Conservation (phyloP, 1,140 invertebrate genomes). For the Pseudomyrmex dendroicus region DNA sequence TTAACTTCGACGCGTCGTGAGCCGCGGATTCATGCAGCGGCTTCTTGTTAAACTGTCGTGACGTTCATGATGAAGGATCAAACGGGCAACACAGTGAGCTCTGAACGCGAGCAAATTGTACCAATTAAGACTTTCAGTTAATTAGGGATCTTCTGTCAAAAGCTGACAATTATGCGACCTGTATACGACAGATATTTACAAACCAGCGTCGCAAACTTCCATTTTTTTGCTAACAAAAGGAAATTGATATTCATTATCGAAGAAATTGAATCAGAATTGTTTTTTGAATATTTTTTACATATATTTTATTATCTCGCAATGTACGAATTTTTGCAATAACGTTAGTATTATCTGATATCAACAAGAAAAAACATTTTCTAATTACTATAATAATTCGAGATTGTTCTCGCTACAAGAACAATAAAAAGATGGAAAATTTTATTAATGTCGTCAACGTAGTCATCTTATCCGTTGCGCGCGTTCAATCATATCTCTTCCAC, state of each 20-base stretch:
- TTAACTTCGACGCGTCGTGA: constrained; percentile 49
- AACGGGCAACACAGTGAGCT: constrained; percentile 23
- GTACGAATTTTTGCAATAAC: not conserved
- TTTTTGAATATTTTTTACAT: too few relatives aligned
- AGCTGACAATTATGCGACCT: not conserved
- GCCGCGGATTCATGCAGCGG: constrained; percentile 23
- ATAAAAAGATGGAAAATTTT: constrained; percentile 2
- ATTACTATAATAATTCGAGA: not conserved
- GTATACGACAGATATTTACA: not conserved
- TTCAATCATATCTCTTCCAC: constrained; percentile 26
- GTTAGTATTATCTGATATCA: not conserved
- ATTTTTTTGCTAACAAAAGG: not conserved
- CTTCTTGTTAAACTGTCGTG: constrained; percentile 48
- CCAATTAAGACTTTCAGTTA: constrained; percentile 50
- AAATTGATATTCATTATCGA: not conserved
- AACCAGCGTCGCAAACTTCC: not conserved
- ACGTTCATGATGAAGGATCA: constrained; percentile 24
- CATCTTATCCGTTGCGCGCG: constrained; percentile 7
- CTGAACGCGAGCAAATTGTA: constrained; percentile 42
- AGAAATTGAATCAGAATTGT: not conserved
- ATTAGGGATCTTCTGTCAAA: constrained; percentile 38
- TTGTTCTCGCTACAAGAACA: not conserved
- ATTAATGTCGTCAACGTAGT: constrained; percentile 12
- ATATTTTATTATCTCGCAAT: not conserved
- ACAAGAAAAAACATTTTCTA: not conserved